phyloP scores from a whole-genome alignment of 2,797 vertebrate genomes.

The Prunella strophiata region DNA sequence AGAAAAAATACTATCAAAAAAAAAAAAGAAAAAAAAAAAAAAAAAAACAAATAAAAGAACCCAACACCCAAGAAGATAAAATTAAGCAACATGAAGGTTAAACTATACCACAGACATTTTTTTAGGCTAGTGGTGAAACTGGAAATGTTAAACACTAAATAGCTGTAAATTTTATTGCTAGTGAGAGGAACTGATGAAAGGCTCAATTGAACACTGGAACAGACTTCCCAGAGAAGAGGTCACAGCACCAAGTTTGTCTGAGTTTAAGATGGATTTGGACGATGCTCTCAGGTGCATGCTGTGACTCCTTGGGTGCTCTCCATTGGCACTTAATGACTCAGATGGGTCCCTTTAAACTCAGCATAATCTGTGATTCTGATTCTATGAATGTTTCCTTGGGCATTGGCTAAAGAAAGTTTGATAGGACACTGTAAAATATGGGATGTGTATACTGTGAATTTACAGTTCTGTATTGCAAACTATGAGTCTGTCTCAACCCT shows the following conservation, averaged over 20 bases:
- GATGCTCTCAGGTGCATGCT: not conserved
- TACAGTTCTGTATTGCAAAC: not conserved
- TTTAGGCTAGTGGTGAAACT: not conserved
- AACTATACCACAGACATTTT: not conserved
- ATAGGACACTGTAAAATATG: not conserved
- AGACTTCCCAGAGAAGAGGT: not conserved
- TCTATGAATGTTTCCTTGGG: not conserved
- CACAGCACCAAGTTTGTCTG: not conserved
- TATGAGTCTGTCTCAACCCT: not conserved
- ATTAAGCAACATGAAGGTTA: not conserved
- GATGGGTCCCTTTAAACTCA: not conserved
- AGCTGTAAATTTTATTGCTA: not conserved
- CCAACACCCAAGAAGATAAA: not conserved
- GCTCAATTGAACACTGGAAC: not conserved
- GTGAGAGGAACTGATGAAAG: not conserved
- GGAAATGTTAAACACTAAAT: not conserved
- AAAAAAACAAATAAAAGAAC: too few relatives aligned
- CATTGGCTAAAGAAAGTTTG: not conserved
- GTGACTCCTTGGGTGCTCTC: not conserved
- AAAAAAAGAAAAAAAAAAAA: not conserved
- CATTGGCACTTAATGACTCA: rapidly evolving
- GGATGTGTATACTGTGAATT: not conserved
- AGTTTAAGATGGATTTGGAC: not conserved
- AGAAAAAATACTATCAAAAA: not conserved
- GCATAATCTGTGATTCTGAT: not conserved